These are phyloP conservation scores for Rhinichthys klamathensis DNA, from an alignment of 2,113 vertebrate species.

Conservation along the genomic window DNA sequence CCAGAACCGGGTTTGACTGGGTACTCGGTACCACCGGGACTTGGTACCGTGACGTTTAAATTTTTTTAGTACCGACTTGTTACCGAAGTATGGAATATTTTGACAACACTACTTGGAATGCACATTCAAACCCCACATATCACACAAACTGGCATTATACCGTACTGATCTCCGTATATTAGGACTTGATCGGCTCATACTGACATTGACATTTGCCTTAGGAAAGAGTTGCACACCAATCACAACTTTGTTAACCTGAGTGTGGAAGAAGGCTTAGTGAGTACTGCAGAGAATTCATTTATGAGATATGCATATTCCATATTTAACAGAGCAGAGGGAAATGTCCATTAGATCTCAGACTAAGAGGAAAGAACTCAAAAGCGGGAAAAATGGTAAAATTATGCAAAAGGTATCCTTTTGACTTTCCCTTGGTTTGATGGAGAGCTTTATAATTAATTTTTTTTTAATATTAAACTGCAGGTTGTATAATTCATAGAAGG, in stretches of 20 bases:
- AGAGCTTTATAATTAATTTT: conserved; percentile 27
- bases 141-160: neutral
- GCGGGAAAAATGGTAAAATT: conserved; percentile 24
- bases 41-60: too few relatives aligned
- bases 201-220: conserved; percentile 9
- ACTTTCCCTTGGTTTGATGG: conserved; percentile 46
- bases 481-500: conserved; percentile 39
- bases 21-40: too few relatives aligned
- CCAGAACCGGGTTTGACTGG: too few relatives aligned
- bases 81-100: too few relatives aligned
- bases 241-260: neutral
- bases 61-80: too few relatives aligned
- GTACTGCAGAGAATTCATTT: conserved; percentile 35
- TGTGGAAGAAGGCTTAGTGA: neutral
- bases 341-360: conserved; percentile 35
- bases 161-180: neutral
- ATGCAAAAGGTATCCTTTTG: conserved; percentile 48
- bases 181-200: neutral
- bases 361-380: conserved; percentile 30
- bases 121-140: neutral
- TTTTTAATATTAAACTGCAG: conserved; percentile 42
- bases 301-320: conserved; percentile 48
- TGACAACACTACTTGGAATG: too few relatives aligned
- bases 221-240: neutral
- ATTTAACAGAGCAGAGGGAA: conserved; percentile 40